Percentiles rank a stretch among this genome's conserved stretches.
Evolutionary conservation across 2,113 vertebrate genomes (phyloP).

Genomic region (Sinocyclocheilus anophthalmus): DNA sequence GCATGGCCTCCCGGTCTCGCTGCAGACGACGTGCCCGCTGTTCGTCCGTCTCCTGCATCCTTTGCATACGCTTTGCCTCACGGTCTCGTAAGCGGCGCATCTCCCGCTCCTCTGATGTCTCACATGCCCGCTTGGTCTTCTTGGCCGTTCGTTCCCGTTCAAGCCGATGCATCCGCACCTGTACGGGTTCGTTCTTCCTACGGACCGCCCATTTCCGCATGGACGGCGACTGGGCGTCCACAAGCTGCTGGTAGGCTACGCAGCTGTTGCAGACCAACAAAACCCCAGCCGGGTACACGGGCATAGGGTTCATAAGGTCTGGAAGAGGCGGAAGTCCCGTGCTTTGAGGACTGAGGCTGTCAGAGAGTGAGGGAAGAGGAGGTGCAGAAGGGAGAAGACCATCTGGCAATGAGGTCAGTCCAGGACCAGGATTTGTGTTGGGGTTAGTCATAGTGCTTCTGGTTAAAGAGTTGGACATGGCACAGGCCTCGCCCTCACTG

Average conservation of each 20-base stretch:
- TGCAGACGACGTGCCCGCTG: slow-evolving; percentile 90
- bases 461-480: slow-evolving; percentile 71
- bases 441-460: slow-evolving; percentile 69
- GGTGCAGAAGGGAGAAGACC: slow-evolving; percentile 55
- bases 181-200: slow-evolving; percentile 89
- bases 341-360: slow-evolving; percentile 69
- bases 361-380: slow-evolving; percentile 70
- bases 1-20: slow-evolving; percentile 94
- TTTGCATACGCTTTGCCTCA: slow-evolving; percentile 93
- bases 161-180: slow-evolving; percentile 86
- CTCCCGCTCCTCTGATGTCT: slow-evolving; percentile 89
- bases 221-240: slow-evolving; percentile 82
- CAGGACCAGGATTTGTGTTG: slow-evolving; percentile 56
- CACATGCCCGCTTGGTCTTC: slow-evolving; percentile 92
- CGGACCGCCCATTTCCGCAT: slow-evolving; percentile 89
- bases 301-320: slow-evolving; percentile 78
- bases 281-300: slow-evolving; percentile 89
- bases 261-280: slow-evolving; percentile 96
- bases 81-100: slow-evolving; percentile 89
- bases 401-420: slow-evolving; percentile 52
- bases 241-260: slow-evolving; percentile 87
- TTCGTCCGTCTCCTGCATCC: slow-evolving; percentile 93
- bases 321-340: slow-evolving; percentile 72
- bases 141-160: slow-evolving; percentile 95
- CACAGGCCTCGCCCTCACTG: slow-evolving; percentile 72